Evolutionary conservation across 1,140 invertebrate genomes (phyloP), one percentile per base, ranked within the genome.

Genomic region (Pentalonia nigronervosa): DNA sequence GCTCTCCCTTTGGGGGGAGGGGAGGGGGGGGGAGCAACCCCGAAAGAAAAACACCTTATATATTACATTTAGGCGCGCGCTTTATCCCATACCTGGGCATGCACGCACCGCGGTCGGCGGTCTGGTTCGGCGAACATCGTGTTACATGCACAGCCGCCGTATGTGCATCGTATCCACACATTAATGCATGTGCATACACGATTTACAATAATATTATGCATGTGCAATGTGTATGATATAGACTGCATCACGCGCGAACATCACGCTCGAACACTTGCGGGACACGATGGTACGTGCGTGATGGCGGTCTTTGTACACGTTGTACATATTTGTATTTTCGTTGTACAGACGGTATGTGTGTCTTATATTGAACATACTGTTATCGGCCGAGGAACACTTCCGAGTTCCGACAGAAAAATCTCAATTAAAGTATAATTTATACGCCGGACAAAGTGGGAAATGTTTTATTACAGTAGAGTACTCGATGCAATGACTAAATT

Each of bases 211-310:
- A 67, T n/a, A 67, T 67, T 30, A 60, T 56, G 30, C 8, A 21
- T 60, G 25, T 30, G 25, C 30, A 30, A 76, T 76, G n/a, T 81
- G 36, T 14, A 20, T 21, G 21, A 83, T n/a, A 41, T 83, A 83
- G 41, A 17, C 41, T 41, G 4, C n/a, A 8, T 7, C 34, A 56
- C 89, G 30, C 89, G 56, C 67, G 48, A 90, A 90, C 41, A 41
- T 41, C 41, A 41, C 36, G 89, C 89, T 41, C 89, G 50, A 90
- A 90, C 53, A 90, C 89, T 90, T 45, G 56, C 81, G 34, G 89
- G 30, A 60, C 45, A 67, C 89, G n/a, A 90, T 90, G 3, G 14
- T 48, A 53, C 50, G 45, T n/a, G 21, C 50, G 45, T n/a, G 21
- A 3, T 25, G 84, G 81, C 34, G 17, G 41, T 41, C 2, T n/a